phyloP scores from a whole-genome alignment of 2,113 vertebrate genomes.

The Chunga burmeisteri region DNA sequence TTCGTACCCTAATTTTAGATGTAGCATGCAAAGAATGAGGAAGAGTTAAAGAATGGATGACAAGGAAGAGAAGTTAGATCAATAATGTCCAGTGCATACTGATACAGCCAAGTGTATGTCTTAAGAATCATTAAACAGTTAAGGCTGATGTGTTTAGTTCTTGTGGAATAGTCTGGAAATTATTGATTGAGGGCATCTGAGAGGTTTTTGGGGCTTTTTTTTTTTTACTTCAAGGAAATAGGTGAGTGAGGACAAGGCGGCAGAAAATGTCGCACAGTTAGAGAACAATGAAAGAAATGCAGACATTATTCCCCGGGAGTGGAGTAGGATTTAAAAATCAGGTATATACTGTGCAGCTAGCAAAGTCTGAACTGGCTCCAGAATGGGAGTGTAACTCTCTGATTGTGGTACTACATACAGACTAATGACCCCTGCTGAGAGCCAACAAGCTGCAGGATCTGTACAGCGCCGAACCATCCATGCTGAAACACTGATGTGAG shows the following conservation, averaged over 20 bases:
- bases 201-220: background rate
- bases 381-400: background rate
- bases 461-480: background rate
- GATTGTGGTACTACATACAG: too few species aligned
- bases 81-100: background rate
- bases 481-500: background rate
- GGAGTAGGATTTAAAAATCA: background rate
- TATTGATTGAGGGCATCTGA: too few species aligned
- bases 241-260: background rate
- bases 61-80: background rate
- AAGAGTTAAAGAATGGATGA: background rate
- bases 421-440: background rate
- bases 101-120: background rate
- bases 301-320: background rate
- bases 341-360: background rate
- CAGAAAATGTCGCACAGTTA: background rate
- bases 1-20: background rate
- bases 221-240: background rate
- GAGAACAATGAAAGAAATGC: background rate
- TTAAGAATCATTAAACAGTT: background rate
- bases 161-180: background rate
- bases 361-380: background rate
- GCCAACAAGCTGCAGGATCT: background rate
- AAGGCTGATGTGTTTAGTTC: background rate
- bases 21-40: background rate